Base-by-base conservation (phyloP, 2,888 invertebrate species). In the Tiliacea citrago region DNA sequence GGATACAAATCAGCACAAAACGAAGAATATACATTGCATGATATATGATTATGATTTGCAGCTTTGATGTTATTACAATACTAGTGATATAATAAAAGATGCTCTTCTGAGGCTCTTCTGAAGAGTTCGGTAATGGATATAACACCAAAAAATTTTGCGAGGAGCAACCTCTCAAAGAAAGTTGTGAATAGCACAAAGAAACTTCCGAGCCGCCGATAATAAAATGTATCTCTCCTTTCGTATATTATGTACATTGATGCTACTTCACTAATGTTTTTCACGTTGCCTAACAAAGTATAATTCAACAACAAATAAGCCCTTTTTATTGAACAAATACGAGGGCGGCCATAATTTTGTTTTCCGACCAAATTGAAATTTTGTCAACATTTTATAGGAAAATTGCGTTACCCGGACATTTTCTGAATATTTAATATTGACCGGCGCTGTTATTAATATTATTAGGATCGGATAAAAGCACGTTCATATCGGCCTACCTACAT, bases 371-470 rank as follows among this genome's bases (percentile, higher is more conserved):
- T 85, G 77, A 86, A 84, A 79, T 85, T 74, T 79, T 60, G 76
- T 70, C 81, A 84, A 86, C 75, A 79, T 88, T 88, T 88, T 81
- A 84, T 79, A 76, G 78, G 69, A 51, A 88, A 90, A 79, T 84
- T 77, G 79, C 66, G 70, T 79, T 83, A 77, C 82, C 83, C 82
- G 24, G 65, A 81, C 79, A 24, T 75, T 73, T 73, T 13, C n/a
- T 74, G 51, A 81, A 84, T 76, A 73, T 78, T 73, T 67, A 42
- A 68, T 71, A 42, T 71, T 60, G 65, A 13, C 18, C 55, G 47
- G n/a, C 47, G 35, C 47, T 62, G 66, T 63, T 73, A 68, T 68
- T 68, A 60, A 80, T 70, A 68, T 70, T 49, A 58, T 60, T 53
- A n/a, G 18, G 35, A 39, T 66, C 12, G n/a, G n/a, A 39, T 18